Base-by-base conservation (phyloP, 2,113 vertebrate species). In the Rana temporaria region DNA sequence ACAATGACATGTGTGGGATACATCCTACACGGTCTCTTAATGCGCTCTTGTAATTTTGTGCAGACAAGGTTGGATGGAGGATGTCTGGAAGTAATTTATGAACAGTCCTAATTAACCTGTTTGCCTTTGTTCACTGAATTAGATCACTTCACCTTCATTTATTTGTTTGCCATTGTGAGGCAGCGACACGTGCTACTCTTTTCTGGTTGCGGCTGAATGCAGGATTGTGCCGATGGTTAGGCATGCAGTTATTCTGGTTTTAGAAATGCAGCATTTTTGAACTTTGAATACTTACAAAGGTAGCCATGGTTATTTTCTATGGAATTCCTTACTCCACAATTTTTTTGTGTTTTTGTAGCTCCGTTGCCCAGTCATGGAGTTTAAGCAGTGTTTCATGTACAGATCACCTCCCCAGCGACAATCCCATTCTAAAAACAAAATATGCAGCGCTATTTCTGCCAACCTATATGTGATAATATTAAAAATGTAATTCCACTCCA, bases 41-140 rank as follows among this genome's bases (percentile, higher is more conserved):
- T 64, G 53, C 30, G 38, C 34, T n/a, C 30, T 53, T 38, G 17
- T 18, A 8, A 32, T 53, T 8, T 57, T 20, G 16, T 22, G 30
- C 67, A 52, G n/a, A 72, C 79, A 81, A 73, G 42, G 79, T 72
- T 72, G 79, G 26, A 72, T 32, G 42, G 57, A 73, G 68, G 79
- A 53, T 64, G 59, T 64, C 60, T 72, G 60, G 59, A 72, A 64
- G 34, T 81, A 32, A 71, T 80, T 70, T 70, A 71, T 70, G 55
- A 72, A 38, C 17, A 71, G 26, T 9, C 12, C 77, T 79, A 67
- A 67, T 79, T 79, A 68, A 68, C 79, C 68, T 62, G 20, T 72
- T 63, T 81, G 69, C 69, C 26, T 62, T 65, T 81, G 18, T 16
- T 63, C 57, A 32, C 17, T 16, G 20, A 67, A 20, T 11, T 16